Conservation (phyloP, 1,140 invertebrate species). For the Reticulitermes speratus region DNA sequence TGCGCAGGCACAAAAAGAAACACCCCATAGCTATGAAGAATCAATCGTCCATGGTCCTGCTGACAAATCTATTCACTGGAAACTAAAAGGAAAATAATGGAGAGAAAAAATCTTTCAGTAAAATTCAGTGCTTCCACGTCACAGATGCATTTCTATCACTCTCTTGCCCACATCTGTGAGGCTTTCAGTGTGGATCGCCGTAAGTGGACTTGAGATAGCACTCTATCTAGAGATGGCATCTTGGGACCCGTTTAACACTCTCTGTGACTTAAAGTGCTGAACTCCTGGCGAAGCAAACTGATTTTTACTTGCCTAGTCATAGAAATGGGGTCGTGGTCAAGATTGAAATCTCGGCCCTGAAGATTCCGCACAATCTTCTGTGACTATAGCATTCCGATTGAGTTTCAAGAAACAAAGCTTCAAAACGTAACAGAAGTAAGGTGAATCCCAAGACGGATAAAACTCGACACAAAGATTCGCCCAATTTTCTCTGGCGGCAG, state of each 20-base stretch:
- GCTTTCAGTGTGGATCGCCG: background rate
- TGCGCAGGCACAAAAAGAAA: no score
- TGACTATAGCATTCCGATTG: background rate
- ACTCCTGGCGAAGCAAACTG: background rate
- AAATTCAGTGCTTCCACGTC: background rate
- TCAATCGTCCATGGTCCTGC: no score
- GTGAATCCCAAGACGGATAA: background rate
- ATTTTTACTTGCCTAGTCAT: background rate
- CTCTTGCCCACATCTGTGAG: background rate
- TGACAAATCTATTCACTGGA: no score
- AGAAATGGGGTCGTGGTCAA: background rate
- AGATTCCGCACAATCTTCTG: background rate
- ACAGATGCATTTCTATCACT: background rate
- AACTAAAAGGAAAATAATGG: no score
- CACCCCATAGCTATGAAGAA: no score
- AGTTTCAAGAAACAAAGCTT: background rate
- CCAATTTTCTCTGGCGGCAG: background rate
- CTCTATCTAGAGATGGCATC: background rate
- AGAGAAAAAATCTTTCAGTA: no score
- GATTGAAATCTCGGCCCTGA: background rate
- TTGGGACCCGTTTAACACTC: background rate
- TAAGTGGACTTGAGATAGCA: slow-evolving; percentile 1
- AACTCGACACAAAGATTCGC: background rate
- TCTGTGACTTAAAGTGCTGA: background rate
- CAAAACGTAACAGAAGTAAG: background rate